Conservation (phyloP, 2,113 vertebrate genomes). For the Microcebus jonahi region DNA sequence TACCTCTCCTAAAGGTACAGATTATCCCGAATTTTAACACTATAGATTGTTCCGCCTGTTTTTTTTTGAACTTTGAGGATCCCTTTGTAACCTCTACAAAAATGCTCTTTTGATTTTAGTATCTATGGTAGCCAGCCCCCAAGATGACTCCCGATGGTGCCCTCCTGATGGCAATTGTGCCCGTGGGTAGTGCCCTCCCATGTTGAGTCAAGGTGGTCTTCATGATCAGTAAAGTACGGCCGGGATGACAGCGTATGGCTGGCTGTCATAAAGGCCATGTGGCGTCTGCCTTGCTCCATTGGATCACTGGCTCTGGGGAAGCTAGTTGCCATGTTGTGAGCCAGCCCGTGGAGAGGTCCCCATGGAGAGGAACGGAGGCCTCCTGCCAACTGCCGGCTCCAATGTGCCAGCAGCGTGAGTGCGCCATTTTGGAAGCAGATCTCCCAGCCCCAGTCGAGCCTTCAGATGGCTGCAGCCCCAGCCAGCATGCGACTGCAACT, state of each 20-base stretch:
- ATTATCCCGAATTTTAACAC: constrained; percentile 11
- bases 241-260: neutral
- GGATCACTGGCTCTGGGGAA: neutral
- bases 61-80: neutral
- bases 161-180: no score
- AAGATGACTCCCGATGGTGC: neutral
- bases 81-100: neutral
- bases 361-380: neutral
- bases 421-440: neutral
- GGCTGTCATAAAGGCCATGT: neutral
- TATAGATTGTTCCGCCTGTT: neutral
- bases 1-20: neutral
- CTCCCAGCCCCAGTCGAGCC: neutral
- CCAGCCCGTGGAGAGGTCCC: neutral
- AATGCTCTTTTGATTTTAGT: neutral
- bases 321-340: neutral
- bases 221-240: neutral
- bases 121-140: neutral
- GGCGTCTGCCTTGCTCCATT: neutral
- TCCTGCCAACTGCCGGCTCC: neutral
- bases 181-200: neutral
- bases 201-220: neutral
- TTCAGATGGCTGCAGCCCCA: neutral
- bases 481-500: neutral
- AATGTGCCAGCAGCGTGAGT: rapidly evolving